Conservation (phyloP, 2,113 vertebrate genomes). For the Ceyx cyanopectus region DNA sequence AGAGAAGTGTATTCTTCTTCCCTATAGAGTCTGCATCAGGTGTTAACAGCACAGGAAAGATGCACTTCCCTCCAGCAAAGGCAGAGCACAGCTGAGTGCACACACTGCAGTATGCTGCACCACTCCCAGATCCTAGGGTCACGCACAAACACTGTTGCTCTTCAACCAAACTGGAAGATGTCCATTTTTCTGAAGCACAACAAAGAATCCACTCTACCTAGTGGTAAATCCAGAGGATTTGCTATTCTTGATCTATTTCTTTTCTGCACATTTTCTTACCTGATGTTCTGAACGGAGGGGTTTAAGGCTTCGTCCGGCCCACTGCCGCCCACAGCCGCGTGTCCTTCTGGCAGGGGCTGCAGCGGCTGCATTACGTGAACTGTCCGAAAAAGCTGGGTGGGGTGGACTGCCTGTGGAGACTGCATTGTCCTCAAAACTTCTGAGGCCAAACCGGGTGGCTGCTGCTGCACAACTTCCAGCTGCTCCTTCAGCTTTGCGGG, state of each 20-base stretch:
- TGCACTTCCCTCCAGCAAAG: not conserved
- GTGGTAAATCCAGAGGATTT: not conserved
- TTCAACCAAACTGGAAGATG: not conserved
- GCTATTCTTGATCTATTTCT: not conserved
- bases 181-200: not conserved
- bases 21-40: not conserved
- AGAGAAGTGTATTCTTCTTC: not conserved
- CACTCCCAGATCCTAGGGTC: not conserved
- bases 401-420: constrained; percentile 84
- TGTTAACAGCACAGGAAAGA: not conserved
- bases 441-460: constrained; percentile 83
- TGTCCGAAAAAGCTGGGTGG: constrained; percentile 90
- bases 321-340: constrained; percentile 69
- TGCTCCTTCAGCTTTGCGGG: constrained; percentile 77
- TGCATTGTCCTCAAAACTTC: constrained; percentile 91
- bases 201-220: not conserved
- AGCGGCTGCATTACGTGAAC: constrained; percentile 90
- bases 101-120: accelerated
- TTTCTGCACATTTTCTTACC: constrained; percentile 58
- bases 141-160: not conserved
- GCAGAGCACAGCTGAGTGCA: not conserved
- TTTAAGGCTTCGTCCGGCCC: constrained; percentile 73
- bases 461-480: constrained; percentile 82
- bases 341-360: constrained; percentile 80
- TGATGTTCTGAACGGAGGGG: constrained; percentile 74